phyloP scores from a whole-genome alignment of 2,888 invertebrate species.

The Aleiodes leptofemur region DNA sequence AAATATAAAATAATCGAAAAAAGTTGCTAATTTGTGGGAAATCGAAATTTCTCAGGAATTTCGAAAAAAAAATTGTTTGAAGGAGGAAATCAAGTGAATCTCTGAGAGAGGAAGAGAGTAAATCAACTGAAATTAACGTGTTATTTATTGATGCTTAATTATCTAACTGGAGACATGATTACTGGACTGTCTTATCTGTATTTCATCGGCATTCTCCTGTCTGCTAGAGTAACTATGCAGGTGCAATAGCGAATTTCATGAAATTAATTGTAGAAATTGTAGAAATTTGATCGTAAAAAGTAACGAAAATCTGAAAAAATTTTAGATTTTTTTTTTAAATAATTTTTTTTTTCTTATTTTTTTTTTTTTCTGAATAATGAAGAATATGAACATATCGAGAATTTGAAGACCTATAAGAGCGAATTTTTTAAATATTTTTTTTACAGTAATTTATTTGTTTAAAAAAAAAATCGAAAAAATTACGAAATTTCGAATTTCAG shows the following conservation, averaged over 20 bases:
- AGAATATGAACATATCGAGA: no score
- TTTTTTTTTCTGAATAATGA: no score
- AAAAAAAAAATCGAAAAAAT: no score
- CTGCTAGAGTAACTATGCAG: constrained; percentile 55
- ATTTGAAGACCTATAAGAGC: no score
- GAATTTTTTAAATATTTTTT: no score
- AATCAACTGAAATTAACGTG: not conserved
- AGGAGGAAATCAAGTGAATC: not conserved
- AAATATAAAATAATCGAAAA: not conserved
- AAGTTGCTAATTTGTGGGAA: not conserved
- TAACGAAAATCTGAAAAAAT: no score
- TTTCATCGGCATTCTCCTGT: constrained; percentile 52
- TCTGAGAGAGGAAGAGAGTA: not conserved
- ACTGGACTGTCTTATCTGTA: constrained; percentile 46
- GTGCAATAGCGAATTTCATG: constrained; percentile 39
- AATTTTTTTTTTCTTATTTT: no score
- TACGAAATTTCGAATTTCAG: no score
- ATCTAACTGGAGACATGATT: constrained; percentile 41
- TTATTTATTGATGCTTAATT: not conserved
- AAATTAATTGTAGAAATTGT: no score
- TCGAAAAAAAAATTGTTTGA: no score
- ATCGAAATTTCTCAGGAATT: not conserved
- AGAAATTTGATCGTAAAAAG: not conserved
- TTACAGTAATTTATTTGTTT: no score
- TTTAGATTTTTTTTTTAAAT: no score